Percentiles rank a stretch among this genome's conserved stretches.
Evolutionary conservation across 1,140 invertebrate species (phyloP).

Genomic region (Zeugodacus cucurbitae): DNA sequence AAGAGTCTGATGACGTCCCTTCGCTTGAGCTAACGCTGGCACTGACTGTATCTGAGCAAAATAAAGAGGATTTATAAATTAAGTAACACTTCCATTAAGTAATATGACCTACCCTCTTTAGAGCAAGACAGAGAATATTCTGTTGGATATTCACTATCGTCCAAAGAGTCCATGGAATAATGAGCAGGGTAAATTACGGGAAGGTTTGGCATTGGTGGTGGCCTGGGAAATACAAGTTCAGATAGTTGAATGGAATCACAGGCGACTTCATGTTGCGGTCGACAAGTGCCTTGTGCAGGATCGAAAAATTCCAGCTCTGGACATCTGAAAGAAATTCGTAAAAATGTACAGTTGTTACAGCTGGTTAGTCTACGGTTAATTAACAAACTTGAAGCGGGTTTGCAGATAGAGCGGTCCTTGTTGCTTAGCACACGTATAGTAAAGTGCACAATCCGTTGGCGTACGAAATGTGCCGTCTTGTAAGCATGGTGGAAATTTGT

Average conservation of each 20-base stretch:
- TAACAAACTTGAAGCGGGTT: constrained; percentile 58
- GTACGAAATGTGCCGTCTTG: constrained; percentile 60
- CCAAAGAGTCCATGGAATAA: constrained; percentile 21
- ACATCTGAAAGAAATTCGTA: constrained; percentile 47
- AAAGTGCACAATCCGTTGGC: constrained; percentile 61
- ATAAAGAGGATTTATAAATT: neutral
- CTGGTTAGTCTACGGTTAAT: neutral
- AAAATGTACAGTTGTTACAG: neutral
- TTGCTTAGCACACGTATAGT: constrained; percentile 63
- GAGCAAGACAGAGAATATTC: constrained; percentile 14
- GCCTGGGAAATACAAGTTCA: constrained; percentile 49
- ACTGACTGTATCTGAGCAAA: neutral
- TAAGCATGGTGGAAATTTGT: constrained; percentile 62
- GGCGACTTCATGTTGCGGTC: constrained; percentile 49
- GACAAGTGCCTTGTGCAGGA: constrained; percentile 48
- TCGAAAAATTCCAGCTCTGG: constrained; percentile 55
- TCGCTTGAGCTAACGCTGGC: neutral
- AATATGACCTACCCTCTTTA: neutral
- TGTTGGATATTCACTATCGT: constrained; percentile 35
- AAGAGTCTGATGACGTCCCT: neutral
- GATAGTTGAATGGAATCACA: constrained; percentile 48
- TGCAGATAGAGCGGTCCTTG: constrained; percentile 58
- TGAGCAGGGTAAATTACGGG: constrained; percentile 27
- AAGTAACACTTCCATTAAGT: neutral
- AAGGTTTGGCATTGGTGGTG: neutral